Evolutionary conservation across 1,140 invertebrate genomes (phyloP).

Genomic region (Drosophila athabasca): DNA sequence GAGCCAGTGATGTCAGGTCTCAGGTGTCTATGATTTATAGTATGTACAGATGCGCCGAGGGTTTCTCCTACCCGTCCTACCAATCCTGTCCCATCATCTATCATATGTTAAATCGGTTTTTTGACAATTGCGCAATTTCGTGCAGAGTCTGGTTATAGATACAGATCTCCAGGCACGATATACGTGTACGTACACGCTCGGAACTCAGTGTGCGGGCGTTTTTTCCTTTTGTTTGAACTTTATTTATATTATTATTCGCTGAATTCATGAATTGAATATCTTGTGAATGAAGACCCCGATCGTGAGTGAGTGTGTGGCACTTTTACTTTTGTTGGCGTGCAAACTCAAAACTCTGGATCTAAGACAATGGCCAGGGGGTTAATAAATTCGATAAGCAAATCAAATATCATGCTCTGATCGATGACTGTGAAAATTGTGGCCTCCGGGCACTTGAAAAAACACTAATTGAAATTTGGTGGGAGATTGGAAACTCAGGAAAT

Average conservation of each 20-base stretch:
- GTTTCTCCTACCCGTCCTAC: slow-evolving; percentile 1
- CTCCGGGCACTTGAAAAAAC: slow-evolving; percentile 24
- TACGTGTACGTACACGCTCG: not conserved
- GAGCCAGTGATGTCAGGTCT: not conserved
- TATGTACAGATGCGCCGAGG: slow-evolving; percentile 16
- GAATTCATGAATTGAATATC: slow-evolving; percentile 70
- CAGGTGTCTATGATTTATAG: slow-evolving; percentile 50
- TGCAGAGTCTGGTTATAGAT: slow-evolving; percentile 63
- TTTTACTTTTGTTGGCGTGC: slow-evolving; percentile 70
- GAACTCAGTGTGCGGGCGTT: slow-evolving; percentile 39
- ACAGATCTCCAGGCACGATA: slow-evolving; percentile 70
- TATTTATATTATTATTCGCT: slow-evolving; percentile 32
- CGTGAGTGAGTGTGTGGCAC: slow-evolving; percentile 57
- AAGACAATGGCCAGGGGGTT: slow-evolving; percentile 30
- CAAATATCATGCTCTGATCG: slow-evolving; percentile 27
- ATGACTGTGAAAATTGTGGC: slow-evolving; percentile 42
- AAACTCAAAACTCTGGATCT: not conserved
- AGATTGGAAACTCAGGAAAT: slow-evolving; percentile 4
- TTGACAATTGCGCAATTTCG: slow-evolving; percentile 80
- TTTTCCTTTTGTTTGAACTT: slow-evolving; percentile 24
- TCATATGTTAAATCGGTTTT: slow-evolving; percentile 62
- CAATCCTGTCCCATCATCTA: slow-evolving; percentile 16
- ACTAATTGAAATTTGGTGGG: slow-evolving; percentile 30
- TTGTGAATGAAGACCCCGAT: slow-evolving; percentile 68
- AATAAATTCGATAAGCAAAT: slow-evolving; percentile 39